Percentiles rank a stretch among this genome's conserved stretches.
Conservation (phyloP, 2,797 vertebrate species). For the Poecilia picta region DNA sequence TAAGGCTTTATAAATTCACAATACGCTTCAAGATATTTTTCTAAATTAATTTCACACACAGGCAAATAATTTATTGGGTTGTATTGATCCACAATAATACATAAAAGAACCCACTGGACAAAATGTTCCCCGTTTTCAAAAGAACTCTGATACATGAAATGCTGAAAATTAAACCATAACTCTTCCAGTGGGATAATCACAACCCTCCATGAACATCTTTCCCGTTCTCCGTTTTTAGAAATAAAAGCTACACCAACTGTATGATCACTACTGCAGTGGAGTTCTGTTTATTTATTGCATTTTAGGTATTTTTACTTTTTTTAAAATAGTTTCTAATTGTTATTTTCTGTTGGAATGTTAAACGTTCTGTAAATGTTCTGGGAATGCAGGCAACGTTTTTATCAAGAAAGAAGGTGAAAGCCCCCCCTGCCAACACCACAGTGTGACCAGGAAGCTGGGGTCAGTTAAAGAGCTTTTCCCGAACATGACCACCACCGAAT, state of each 20-base stretch:
- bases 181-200: not conserved
- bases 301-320: not conserved
- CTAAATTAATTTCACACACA: not conserved
- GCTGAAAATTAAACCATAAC: not conserved
- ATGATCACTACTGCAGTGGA: not conserved
- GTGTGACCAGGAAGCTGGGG: slow-evolving; percentile 41
- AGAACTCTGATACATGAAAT: not conserved
- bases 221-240: not conserved
- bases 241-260: not conserved
- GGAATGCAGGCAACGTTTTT: not conserved
- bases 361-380: not conserved
- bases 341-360: not conserved
- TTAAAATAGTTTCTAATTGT: not conserved
- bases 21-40: not conserved
- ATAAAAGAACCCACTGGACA: not conserved
- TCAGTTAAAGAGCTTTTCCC: slow-evolving; percentile 51
- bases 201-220: not conserved
- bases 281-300: not conserved
- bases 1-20: not conserved
- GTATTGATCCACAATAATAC: not conserved
- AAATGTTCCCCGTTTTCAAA: not conserved
- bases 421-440: slow-evolving; percentile 23
- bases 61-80: not conserved
- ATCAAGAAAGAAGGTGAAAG: not conserved
- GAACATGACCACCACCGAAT: slow-evolving; percentile 57